Evolutionary conservation across 1,140 invertebrate genomes (phyloP), one percentile per base, ranked within the genome.

Genomic region (Yoshiicerus persimilis): DNA sequence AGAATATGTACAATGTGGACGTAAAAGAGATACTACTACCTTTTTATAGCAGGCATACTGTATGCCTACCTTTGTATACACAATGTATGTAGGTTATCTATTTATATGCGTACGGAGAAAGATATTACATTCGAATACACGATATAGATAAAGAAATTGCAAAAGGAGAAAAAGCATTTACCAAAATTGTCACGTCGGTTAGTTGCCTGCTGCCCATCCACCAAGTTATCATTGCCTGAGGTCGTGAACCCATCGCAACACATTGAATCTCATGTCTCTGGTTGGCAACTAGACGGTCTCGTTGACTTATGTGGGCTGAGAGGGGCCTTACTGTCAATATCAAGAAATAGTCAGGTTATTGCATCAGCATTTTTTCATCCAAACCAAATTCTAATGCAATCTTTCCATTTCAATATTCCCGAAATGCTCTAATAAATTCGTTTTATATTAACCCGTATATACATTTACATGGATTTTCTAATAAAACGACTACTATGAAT

Each of bases 201-300:
- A 91, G 89, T 80, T 91, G 90, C 34, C 90, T 70, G 83, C 56
- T 91, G 30, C 88, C 90, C 87, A 91, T 91, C 91, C 91, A 91
- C 90, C 89, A 91, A 36, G 91, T 91, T 75, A 91, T 91, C 91
- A 91, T 91, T 23, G 90, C 91, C 47, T 80, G 27, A 83, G 91
- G 90, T 90, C 90, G 38, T 39, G 88, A 88, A 27, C 91, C 91
- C 39, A 87, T 89, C 36, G 90, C 89, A 86, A 90, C 87, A 84
- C 91, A 91, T 80, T 91, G 83, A 87, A 91, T 90, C 70, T 90
- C 87, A 86, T 91, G 90, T 32, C 90, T 84, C 64, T 90, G 90
- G 88, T 91, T 91, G 10, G 91, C 91, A 23, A 90, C 90, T 30
- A 91, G 84, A 20, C 87, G 86, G 16, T 91, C 90, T 64, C 75